Evolutionary conservation across 2,113 vertebrate species (phyloP), one percentile per base, ranked within the genome.

Genomic region (Podilymbus podiceps): DNA sequence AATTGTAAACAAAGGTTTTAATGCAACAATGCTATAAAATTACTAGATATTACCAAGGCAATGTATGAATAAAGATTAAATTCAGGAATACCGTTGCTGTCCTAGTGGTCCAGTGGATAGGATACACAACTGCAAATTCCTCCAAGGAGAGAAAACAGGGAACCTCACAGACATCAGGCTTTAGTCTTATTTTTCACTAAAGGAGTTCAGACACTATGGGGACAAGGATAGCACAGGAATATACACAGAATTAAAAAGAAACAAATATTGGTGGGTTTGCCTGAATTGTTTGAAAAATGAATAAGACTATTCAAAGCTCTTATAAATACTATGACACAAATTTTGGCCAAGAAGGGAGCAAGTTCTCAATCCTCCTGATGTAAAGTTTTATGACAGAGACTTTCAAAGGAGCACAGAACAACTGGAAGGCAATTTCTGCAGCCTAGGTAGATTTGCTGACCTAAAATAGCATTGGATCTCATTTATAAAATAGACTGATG

Each of bases 181-280:
- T 68, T 11, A 46, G 28, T 35, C 47, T 52, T 28, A 73, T 33
- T 89, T 82, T 68, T 68, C 68, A 78, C 55, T 63, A 49, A 78
- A 88, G 52, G 25, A 72, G 7, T 59, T 79, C 52, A 59, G 21
- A 75, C 24, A 19, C 12, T 66, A 52, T 14, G 4, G 60, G 16
- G 15, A 53, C 58, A 64, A 93, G 24, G 25, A 63, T 42, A 40
- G 25, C 8, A 55, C 2, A 21, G 12, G 25, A 90, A 68, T 52
- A 56, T 11, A 75, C 5, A 64, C 6, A 72, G 20, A 92, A 90
- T 35, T 77, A 56, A 64, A 76, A 42, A 42, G 38, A 73, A 17
- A 9, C 7, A 68, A 64, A 60, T 42, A 11, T 15, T 71, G 6
- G 8, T 11, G 1, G 0, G 0, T 6, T 46, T 47, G 4, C 10